Conservation (phyloP, 1,140 invertebrate genomes). For the Protaetia brevitarsis region DNA sequence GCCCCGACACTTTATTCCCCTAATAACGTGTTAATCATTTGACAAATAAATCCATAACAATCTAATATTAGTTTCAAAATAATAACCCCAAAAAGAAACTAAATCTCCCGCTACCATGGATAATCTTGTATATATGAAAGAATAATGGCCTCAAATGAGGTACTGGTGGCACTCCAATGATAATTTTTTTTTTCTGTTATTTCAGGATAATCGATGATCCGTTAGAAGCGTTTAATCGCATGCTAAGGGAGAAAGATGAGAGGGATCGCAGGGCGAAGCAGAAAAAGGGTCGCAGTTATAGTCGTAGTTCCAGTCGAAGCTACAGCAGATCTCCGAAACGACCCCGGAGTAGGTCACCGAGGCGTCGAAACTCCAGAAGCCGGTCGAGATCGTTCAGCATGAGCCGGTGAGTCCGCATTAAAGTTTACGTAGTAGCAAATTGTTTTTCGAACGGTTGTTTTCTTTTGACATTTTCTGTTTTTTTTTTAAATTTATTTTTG, state of each 20-base stretch:
- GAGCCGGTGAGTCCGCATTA: conserved; percentile 56
- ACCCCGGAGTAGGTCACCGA: conserved; percentile 41
- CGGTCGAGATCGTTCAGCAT: conserved; percentile 49
- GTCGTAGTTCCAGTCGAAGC: conserved; percentile 52
- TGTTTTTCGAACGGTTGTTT: no score
- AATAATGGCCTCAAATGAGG: background rate
- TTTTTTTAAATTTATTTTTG: no score
- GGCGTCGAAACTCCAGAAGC: conserved; percentile 47
- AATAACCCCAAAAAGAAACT: no score
- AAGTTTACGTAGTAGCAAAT: no score
- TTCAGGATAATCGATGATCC: conserved; percentile 74
- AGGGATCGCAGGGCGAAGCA: conserved; percentile 63
- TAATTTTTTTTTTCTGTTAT: conserved; percentile 32
- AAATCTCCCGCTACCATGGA: background rate
- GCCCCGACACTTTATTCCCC: no score
- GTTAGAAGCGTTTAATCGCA: conserved; percentile 78
- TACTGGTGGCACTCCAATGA: background rate
- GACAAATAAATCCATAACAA: no score
- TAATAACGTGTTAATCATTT: no score
- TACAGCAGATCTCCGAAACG: conserved; percentile 51
- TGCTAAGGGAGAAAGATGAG: conserved; percentile 80
- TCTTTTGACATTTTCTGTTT: no score
- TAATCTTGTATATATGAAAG: background rate
- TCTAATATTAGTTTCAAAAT: no score
- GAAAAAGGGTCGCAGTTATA: conserved; percentile 49